Evolutionary conservation across 2,113 vertebrate species (phyloP), one percentile per base, ranked within the genome.

Genomic region (Cyanistes caeruleus): DNA sequence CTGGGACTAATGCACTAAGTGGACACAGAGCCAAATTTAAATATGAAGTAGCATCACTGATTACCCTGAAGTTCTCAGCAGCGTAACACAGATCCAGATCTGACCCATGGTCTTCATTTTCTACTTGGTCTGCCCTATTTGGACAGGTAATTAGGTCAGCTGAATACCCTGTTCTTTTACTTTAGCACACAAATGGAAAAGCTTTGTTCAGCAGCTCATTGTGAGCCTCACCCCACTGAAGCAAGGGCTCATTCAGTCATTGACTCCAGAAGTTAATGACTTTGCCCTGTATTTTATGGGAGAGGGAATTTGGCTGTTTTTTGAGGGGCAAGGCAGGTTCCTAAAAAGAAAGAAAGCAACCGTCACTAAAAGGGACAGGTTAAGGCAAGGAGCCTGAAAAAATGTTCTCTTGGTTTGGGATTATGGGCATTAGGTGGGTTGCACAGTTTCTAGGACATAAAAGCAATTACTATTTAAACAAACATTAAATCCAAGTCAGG

Each of bases 131-230:
- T 86, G 56, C 44, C 48, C 56, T 70, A 62, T 92, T 92, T 96
- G 72, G 90, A 69, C 73, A 92, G 72, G 76, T 94, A 96, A 93
- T 93, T 88, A 87, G 33, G 87, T 78, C 41, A 82, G 74, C 77
- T 79, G 87, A 95, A 83, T 77, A 74, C 18, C 13, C 68, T 74
- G 9, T 84, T 91, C 80, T 95, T 84, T 72, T 76, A 33, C 31
- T 89, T 64, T 3, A 70, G 19, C 33, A 46, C 31, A 77, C 81
- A 78, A 93, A 74, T 63, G 44, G 20, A 67, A 83, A 84, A 80
- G 89, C 89, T 94, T 87, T 91, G 41, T 69, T 90, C 35, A 41
- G 15, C 8, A 69, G 79, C 41, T 73, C 58, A 82, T 72, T 89
- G 80, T 89, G 52, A 90, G 20, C 41, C 41, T 81, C 4, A 2